Evolutionary conservation across 2,113 vertebrate genomes (phyloP).

Genomic region (Apeltes quadracus): DNA sequence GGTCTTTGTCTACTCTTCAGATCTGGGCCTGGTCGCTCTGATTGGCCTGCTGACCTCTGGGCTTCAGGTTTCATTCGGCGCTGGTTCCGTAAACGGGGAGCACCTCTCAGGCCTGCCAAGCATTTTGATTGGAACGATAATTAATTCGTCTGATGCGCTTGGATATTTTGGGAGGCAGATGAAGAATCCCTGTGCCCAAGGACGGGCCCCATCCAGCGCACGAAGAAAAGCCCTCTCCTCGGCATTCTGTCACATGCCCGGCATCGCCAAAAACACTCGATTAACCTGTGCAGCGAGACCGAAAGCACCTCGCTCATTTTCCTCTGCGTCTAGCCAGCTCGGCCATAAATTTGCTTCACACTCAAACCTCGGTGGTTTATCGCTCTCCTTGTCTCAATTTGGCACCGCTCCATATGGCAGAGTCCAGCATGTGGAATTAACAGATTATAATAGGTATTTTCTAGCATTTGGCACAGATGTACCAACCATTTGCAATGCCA

Average conservation of each 20-base stretch:
- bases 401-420: constrained; percentile 22
- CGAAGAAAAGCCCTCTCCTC: constrained; percentile 42
- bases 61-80: constrained; percentile 6
- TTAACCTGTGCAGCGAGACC: constrained; percentile 14
- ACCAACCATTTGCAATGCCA: neutral
- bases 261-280: constrained; percentile 16
- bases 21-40: neutral
- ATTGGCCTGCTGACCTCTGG: constrained; percentile 25
- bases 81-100: constrained; percentile 20
- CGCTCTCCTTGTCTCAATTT: constrained; percentile 14
- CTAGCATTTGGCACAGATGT: constrained; percentile 32
- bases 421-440: constrained; percentile 40
- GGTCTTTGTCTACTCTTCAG: constrained; percentile 14
- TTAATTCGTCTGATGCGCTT: constrained; percentile 23
- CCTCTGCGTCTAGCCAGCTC: neutral
- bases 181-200: constrained; percentile 19
- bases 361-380: constrained; percentile 25
- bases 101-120: constrained; percentile 9
- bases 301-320: constrained; percentile 16
- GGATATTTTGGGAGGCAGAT: constrained; percentile 15
- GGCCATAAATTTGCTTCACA: constrained; percentile 5
- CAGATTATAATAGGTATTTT: constrained; percentile 36
- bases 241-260: constrained; percentile 16
- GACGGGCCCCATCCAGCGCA: constrained; percentile 27
- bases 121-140: constrained; percentile 34